A percentile compares a stretch with the other conserved stretches of the same genome.
phyloP scores from a whole-genome alignment of 2,888 invertebrate genomes.

The Zeuzera pyrina region DNA sequence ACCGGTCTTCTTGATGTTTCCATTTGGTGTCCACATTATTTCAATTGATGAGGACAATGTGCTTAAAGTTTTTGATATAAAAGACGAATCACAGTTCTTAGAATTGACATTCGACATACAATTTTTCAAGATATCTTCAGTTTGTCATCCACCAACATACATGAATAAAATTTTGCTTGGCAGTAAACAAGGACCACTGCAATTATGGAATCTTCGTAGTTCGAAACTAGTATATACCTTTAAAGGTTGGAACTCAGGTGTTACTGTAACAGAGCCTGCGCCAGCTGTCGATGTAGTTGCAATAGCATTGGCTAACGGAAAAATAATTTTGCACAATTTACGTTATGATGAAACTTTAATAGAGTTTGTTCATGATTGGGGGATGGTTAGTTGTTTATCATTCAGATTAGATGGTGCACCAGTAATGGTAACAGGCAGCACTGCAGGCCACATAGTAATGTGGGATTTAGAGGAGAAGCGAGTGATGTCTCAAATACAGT shows the following conservation, averaged over 20 bases:
- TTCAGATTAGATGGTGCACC: constrained; percentile 91
- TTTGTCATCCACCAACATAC: constrained; percentile 96
- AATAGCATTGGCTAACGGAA: constrained; percentile 87
- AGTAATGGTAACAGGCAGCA: constrained; percentile 88
- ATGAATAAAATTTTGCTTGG: constrained; percentile 94
- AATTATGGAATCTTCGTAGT: constrained; percentile 91
- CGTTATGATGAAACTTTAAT: constrained; percentile 87
- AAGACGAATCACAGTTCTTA: constrained; percentile 77
- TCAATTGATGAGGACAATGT: constrained; percentile 86
- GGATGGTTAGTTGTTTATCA: constrained; percentile 85
- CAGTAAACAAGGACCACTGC: constrained; percentile 86
- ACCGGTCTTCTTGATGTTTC: constrained; percentile 82
- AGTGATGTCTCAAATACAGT: constrained; percentile 84
- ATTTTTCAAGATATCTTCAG: constrained; percentile 83
- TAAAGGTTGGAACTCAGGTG: constrained; percentile 78
- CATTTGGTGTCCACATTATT: constrained; percentile 90
- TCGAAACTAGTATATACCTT: constrained; percentile 85
- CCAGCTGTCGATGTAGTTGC: constrained; percentile 95
- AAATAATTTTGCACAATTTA: constrained; percentile 89
- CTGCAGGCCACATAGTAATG: constrained; percentile 88
- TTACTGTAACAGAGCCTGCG: constrained; percentile 87
- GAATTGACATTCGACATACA: constrained; percentile 78
- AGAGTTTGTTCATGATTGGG: constrained; percentile 94
- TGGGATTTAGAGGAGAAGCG: constrained; percentile 93
- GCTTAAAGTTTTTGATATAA: constrained; percentile 89